A percentile compares a stretch with the other conserved stretches of the same genome.
Evolutionary conservation across 2,113 vertebrate genomes (phyloP).

Genomic region (Chaetura pelagica): DNA sequence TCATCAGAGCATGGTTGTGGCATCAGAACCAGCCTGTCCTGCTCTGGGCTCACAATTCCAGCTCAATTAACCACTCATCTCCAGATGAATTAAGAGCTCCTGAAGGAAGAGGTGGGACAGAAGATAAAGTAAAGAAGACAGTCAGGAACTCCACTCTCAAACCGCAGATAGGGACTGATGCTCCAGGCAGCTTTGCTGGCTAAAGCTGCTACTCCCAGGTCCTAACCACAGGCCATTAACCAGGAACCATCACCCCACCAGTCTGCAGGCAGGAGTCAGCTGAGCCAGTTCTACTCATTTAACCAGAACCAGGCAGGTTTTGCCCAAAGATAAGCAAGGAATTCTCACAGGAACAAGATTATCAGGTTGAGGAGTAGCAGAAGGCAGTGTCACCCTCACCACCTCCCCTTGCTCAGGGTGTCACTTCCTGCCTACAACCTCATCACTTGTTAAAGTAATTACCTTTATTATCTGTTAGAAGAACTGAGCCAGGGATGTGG

Average conservation of each 20-base stretch:
- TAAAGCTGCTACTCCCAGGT: not conserved
- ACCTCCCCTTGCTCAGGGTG: not conserved
- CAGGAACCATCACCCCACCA: not conserved
- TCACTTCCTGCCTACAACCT: not conserved
- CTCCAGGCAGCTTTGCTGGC: not conserved
- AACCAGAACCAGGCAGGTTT: not conserved
- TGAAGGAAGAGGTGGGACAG: not conserved
- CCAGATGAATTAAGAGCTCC: not conserved
- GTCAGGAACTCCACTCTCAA: not conserved
- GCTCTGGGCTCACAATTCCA: not conserved
- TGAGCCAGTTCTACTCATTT: not conserved
- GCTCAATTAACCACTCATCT: not conserved
- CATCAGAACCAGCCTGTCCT: not conserved
- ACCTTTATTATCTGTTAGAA: too few relatives aligned
- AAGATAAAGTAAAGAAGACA: not conserved
- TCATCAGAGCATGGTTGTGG: fast-evolving
- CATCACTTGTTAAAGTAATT: not conserved
- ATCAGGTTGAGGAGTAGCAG: fast-evolving
- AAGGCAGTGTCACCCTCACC: not conserved
- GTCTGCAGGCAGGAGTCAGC: not conserved
- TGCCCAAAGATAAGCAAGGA: not conserved
- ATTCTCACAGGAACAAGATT: not conserved
- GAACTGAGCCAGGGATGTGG: not conserved
- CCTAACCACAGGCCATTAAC: not conserved
- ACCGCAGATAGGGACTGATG: not conserved